Percentiles rank a stretch among this genome's conserved stretches.
phyloP scores from a whole-genome alignment of 92 coral and sea anemone genomes.

The Ricordea florida region DNA sequence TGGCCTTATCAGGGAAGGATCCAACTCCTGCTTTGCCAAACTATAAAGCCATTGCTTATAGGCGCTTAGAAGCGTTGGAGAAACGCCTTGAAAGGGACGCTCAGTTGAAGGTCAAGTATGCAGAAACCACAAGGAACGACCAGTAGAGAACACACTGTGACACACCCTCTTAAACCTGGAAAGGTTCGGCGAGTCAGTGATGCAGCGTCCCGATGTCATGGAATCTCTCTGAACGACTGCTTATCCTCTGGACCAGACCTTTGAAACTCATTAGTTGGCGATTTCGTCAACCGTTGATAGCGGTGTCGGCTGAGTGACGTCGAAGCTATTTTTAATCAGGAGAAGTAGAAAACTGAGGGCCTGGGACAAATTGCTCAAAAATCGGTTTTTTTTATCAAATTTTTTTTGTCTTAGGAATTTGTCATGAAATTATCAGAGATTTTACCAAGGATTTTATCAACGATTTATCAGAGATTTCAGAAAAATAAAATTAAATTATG shows the following conservation, averaged over 20 bases:
- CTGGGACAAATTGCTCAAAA: too few species aligned
- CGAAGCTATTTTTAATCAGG: constrained; percentile 34
- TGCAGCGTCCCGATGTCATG: constrained; percentile 24
- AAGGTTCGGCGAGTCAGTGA: constrained; percentile 1
- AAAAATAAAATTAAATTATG: too few species aligned
- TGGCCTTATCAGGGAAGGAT: constrained; percentile 40
- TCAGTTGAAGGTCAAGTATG: constrained; percentile 15
- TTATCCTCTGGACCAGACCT: constrained; percentile 41
- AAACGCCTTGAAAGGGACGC: constrained; percentile 29
- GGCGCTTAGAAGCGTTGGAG: constrained; percentile 23
- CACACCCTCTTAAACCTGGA: constrained; percentile 7
- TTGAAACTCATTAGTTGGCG: constrained; percentile 33
- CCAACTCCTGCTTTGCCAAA: neutral
- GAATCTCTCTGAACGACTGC: constrained; percentile 24
- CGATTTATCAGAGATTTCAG: too few species aligned
- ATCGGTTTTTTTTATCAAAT: too few species aligned
- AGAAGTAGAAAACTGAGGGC: too few species aligned
- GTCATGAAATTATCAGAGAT: too few species aligned
- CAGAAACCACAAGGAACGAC: constrained; percentile 19
- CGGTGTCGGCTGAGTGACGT: constrained; percentile 24
- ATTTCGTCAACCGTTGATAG: constrained; percentile 12
- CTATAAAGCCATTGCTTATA: constrained; percentile 1
- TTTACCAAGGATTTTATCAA: too few species aligned
- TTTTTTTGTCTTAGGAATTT: too few species aligned
- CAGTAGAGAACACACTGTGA: too few species aligned